Evolutionary conservation across 2,113 vertebrate genomes (phyloP), one percentile per base, ranked within the genome.

Genomic region (Carassius auratus): DNA sequence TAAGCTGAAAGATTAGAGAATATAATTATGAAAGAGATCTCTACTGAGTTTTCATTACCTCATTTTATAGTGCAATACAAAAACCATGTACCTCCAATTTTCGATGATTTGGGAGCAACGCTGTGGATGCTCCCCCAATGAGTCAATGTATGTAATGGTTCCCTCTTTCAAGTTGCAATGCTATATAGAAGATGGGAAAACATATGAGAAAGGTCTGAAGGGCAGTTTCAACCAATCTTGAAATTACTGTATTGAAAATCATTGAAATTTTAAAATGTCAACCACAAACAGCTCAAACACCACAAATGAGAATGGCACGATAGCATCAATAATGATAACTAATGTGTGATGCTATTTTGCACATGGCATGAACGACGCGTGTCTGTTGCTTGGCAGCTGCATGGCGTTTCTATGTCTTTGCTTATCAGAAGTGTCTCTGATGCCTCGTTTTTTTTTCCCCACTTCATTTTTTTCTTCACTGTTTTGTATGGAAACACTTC

Each of bases 51-150:
- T 66, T 14, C 10, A 66, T 66, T 66, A 66, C 26, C 62, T 66
- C 62, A 66, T 66, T 66, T 30, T 66, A 66, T 66, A 66, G 62
- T 30, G 62, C 62, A 66, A 66, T 26, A 66, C 62, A 66, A 66
- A 66, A 30, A 66, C 26, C 23, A 3, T 66, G 62, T 30, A 66
- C 62, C 62, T 66, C 62, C 62, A 66, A 66, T 66, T 66, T 66
- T 66, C 23, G 0, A 66, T 30, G 26, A 30, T 66, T 66, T 66
- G 12, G 62, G 13, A 66, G 62, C 62, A 66, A 66, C 10, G 62
- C 62, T 66, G 62, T 66, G 62, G 62, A 26, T 66, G 62, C 23
- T 66, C 62, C 62, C 62, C 62, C 62, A 66, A 66, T 23, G 62
- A 66, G 26, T 66, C 62, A 9, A 66, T 66, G 62, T 30, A 66